Percentiles rank a stretch among this genome's conserved stretches.
These are phyloP conservation scores for Scolopax rusticola DNA, from an alignment of 2,797 vertebrate species.

Conservation along the genomic window DNA sequence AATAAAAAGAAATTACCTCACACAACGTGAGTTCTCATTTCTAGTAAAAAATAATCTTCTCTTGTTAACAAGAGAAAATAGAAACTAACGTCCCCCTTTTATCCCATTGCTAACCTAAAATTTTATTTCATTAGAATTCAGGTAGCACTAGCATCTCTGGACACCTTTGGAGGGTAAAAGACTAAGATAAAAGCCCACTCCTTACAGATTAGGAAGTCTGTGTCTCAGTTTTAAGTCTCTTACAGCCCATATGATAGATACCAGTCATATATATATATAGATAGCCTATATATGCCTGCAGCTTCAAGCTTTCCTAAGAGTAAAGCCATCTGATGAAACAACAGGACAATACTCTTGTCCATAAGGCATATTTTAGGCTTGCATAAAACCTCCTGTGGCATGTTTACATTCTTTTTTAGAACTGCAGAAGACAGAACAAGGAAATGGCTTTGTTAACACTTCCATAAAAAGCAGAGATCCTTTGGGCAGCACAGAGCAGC, in stretches of 20 bases:
- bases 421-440: not conserved
- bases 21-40: not conserved
- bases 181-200: not conserved
- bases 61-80: not conserved
- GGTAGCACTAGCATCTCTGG: not conserved
- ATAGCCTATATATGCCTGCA: not conserved
- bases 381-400: not conserved
- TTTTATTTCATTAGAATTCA: not conserved
- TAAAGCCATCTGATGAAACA: not conserved
- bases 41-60: not conserved
- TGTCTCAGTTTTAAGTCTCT: not conserved
- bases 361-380: not conserved
- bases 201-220: not conserved
- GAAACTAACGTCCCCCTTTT: rapidly evolving
- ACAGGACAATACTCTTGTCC: not conserved
- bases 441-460: not conserved
- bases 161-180: not conserved
- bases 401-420: not conserved
- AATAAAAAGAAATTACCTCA: not conserved
- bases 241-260: not conserved
- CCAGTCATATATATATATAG: not conserved
- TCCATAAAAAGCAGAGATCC: not conserved
- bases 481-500: not conserved
- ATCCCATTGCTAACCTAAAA: not conserved
- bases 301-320: not conserved